phyloP scores from a whole-genome alignment of 92 coral and sea anemone genomes.

The Siderastrea radians region DNA sequence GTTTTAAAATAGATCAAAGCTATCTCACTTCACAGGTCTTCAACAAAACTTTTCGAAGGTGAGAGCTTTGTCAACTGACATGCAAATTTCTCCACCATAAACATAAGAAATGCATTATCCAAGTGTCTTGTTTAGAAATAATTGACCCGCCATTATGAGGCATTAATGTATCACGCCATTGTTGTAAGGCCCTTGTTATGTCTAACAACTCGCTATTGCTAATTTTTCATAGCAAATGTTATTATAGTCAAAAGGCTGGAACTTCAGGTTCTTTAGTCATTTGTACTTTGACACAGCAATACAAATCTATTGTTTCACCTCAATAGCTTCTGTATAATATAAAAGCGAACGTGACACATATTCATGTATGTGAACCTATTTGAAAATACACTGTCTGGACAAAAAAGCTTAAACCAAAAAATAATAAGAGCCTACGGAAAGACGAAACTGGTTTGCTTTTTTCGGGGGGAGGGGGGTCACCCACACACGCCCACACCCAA shows the following conservation, averaged over 20 bases:
- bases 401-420: neutral
- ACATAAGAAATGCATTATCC: slow-evolving; percentile 5
- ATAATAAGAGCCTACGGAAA: neutral
- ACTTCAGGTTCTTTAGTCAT: neutral
- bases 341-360: neutral
- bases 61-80: slow-evolving; percentile 5
- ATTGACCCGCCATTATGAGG: neutral
- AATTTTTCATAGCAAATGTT: neutral
- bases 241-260: neutral
- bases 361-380: neutral
- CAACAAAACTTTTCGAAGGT: neutral
- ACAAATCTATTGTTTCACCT: neutral
- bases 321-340: neutral
- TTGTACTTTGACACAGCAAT: neutral
- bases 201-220: slow-evolving; percentile 4
- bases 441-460: too few species aligned
- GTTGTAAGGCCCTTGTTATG: slow-evolving; percentile 4
- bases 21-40: neutral
- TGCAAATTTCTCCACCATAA: slow-evolving; percentile 37
- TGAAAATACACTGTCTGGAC: neutral
- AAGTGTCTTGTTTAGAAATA: slow-evolving; percentile 19
- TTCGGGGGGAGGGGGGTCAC: too few species aligned
- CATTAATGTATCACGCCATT: neutral
- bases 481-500: too few species aligned
- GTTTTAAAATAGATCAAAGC: neutral